Evolutionary conservation across 1,140 invertebrate species (phyloP), one percentile per base, ranked within the genome.

Genomic region (Drosophila varians): DNA sequence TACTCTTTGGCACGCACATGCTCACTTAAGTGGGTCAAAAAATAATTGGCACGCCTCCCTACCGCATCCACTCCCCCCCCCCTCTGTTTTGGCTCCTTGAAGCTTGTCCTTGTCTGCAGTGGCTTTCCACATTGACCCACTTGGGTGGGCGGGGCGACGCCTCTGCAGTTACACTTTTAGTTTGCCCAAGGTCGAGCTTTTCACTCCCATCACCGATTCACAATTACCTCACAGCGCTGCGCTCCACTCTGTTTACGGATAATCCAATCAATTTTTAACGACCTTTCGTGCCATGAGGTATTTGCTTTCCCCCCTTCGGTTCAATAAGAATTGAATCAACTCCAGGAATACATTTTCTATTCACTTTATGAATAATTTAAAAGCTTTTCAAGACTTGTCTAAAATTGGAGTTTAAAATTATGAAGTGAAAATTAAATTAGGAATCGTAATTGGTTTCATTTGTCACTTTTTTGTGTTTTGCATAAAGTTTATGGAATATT

Each of bases 11-110:
- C 82, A 86, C 82, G 83, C 82, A 84, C 76, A 86, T 86, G 74
- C 49, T 28, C 74, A 72, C 61, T 88, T 76, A 88, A 88, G 78
- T 88, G 77, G 83, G 83, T 88, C 83, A 88, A 66, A 76, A 69
- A 78, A 76, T 87, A 76, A 83, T 78, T 87, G 83, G 72, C 83
- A 76, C 83, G 71, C 71, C 65, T 34, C 34, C 4, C 34, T 16
- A 45, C 34, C 18, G 12, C 31, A n/a, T n/a, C n/a, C n/a, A n/a
- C n/a, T n/a, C n/a, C n/a, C n/a, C n/a, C n/a, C n/a, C n/a, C n/a
- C n/a, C n/a, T n/a, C n/a, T n/a, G n/a, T n/a, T n/a, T n/a, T n/a
- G n/a, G n/a, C 34, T 31, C 19, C 23, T 45, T 11, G n/a, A n/a
- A n/a, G 40, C 9, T 60, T 45, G 69, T 74, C 71, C 69, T 74